phyloP scores from a whole-genome alignment of 2,113 vertebrate species.

The Erpornis zantholeuca region DNA sequence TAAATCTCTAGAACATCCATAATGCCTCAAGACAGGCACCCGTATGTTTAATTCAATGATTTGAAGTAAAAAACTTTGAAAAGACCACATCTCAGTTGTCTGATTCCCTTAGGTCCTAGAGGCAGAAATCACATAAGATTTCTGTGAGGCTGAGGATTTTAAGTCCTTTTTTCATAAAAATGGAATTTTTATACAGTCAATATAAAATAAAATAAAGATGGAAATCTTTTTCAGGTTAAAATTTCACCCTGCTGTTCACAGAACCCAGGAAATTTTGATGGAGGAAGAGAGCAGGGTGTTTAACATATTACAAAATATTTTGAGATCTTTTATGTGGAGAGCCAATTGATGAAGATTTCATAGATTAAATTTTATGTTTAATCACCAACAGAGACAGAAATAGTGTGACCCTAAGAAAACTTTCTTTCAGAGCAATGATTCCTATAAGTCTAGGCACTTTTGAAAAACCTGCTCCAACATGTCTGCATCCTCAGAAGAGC shows the following conservation, averaged over 20 bases:
- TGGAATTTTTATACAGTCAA: not conserved
- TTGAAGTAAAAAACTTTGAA: not conserved
- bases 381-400: not conserved
- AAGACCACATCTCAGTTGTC: not conserved
- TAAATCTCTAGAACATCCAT: not conserved
- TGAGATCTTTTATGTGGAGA: not conserved
- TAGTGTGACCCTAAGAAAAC: not conserved
- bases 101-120: not conserved
- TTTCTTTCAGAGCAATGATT: not conserved
- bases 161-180: not conserved
- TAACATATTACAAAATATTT: not conserved
- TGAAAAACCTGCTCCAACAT: not conserved
- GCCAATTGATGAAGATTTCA: not conserved
- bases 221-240: not conserved
- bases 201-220: not conserved
- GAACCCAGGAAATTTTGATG: not conserved
- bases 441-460: not conserved
- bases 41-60: not conserved
- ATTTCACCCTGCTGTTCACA: not conserved
- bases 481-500: not conserved
- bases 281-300: not conserved
- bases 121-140: not conserved
- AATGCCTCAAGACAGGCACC: not conserved
- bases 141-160: not conserved
- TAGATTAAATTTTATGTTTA: not conserved